phyloP scores from a whole-genome alignment of 2,113 vertebrate genomes.

The Vicugna pacos region DNA sequence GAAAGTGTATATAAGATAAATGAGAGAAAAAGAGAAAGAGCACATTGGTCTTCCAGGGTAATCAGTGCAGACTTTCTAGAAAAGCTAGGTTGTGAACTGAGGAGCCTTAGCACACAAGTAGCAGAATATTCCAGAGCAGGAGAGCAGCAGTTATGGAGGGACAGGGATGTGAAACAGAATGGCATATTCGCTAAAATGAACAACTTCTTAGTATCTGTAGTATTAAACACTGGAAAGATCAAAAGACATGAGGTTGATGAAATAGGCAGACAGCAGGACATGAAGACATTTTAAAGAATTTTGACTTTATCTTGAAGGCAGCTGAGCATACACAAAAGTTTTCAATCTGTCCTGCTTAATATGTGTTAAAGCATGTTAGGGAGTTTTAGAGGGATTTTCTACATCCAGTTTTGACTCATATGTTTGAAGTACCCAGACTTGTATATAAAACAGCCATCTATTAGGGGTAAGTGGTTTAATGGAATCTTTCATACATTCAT shows the following conservation, averaged over 20 bases:
- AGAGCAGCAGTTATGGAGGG: neutral
- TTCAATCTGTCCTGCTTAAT: neutral
- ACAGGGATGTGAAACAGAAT: neutral
- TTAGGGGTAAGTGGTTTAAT: conserved; percentile 59
- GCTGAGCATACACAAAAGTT: neutral
- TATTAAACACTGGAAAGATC: neutral
- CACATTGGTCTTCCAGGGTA: too few species aligned
- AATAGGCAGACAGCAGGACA: neutral
- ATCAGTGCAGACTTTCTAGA: neutral
- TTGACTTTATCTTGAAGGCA: neutral
- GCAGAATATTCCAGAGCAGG: neutral
- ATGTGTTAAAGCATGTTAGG: neutral
- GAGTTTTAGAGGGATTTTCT: neutral
- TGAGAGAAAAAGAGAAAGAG: neutral
- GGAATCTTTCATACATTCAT: conserved; percentile 8
- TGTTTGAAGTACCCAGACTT: neutral
- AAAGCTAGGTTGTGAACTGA: neutral
- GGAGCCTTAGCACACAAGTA: neutral
- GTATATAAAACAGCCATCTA: conserved; percentile 28
- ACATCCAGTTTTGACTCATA: neutral
- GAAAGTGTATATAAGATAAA: neutral
- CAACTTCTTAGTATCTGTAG: neutral
- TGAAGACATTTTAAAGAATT: neutral
- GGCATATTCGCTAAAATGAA: neutral
- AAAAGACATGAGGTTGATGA: neutral